These are phyloP conservation scores for Scotopteryx bipunctaria DNA, from an alignment of 2,888 invertebrate species.

Conservation along the genomic window DNA sequence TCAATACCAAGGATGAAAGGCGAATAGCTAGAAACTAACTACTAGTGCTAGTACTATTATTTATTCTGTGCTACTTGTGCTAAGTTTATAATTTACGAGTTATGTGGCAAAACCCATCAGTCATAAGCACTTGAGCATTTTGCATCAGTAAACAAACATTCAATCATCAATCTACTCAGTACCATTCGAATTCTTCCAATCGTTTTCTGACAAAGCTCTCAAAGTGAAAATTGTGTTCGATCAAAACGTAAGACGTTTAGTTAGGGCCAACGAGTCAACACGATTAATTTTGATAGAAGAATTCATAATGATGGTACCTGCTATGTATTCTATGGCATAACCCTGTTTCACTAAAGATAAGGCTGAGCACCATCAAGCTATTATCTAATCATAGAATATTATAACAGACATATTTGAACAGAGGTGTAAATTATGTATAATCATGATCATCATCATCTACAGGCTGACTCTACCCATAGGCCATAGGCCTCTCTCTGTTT, in stretches of 20 bases:
- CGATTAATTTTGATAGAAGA: not conserved
- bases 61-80: not conserved
- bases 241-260: not conserved
- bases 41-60: too few relatives aligned
- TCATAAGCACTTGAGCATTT: conserved; percentile 20
- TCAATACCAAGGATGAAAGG: too few relatives aligned
- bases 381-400: too few relatives aligned
- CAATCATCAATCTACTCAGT: conserved; percentile 25
- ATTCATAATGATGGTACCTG: not conserved
- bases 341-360: too few relatives aligned
- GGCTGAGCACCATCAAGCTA: too few relatives aligned
- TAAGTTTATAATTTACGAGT: not conserved
- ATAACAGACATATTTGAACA: too few relatives aligned
- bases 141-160: conserved; percentile 26
- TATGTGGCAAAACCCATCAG: conserved; percentile 12
- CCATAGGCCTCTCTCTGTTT: too few relatives aligned
- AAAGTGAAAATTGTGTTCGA: not conserved
- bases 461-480: too few relatives aligned
- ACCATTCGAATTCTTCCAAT: conserved; percentile 16
- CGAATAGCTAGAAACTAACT: too few relatives aligned
- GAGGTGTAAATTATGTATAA: too few relatives aligned
- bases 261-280: not conserved
- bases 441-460: too few relatives aligned
- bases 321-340: too few relatives aligned
- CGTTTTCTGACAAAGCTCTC: conserved; percentile 4